These are phyloP conservation scores for Microtus ochrogaster DNA, from an alignment of 2,113 vertebrate species.

Conservation along the genomic window DNA sequence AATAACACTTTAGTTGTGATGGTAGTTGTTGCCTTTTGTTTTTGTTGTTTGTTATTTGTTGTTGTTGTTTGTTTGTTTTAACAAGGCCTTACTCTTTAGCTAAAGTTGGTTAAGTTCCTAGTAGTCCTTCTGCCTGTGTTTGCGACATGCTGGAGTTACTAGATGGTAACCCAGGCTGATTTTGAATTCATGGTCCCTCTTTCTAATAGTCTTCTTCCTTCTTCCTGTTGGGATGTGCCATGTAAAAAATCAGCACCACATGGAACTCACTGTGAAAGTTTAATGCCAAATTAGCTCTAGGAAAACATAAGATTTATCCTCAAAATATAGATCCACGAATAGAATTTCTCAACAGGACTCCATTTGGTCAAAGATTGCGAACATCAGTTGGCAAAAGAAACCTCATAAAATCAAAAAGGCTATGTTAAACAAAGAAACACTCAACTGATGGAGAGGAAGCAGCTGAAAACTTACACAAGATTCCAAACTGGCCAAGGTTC, in stretches of 20 bases:
- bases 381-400: background rate
- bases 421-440: background rate
- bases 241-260: background rate
- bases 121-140: background rate
- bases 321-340: background rate
- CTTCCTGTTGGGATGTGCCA: background rate
- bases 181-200: background rate
- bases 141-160: background rate
- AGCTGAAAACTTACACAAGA: background rate
- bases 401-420: background rate
- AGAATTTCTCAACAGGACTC: background rate
- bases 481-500: background rate
- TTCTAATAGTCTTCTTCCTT: background rate
- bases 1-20: background rate
- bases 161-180: background rate
- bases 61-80: background rate
- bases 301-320: background rate
- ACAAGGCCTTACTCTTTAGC: background rate
- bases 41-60: background rate
- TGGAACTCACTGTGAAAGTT: background rate
- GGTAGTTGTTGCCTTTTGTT: background rate
- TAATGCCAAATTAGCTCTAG: background rate
- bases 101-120: background rate
- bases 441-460: background rate
- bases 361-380: background rate